These are phyloP conservation scores for Drosophila arizonae DNA, from an alignment of 1,140 invertebrate species.

Conservation along the genomic window DNA sequence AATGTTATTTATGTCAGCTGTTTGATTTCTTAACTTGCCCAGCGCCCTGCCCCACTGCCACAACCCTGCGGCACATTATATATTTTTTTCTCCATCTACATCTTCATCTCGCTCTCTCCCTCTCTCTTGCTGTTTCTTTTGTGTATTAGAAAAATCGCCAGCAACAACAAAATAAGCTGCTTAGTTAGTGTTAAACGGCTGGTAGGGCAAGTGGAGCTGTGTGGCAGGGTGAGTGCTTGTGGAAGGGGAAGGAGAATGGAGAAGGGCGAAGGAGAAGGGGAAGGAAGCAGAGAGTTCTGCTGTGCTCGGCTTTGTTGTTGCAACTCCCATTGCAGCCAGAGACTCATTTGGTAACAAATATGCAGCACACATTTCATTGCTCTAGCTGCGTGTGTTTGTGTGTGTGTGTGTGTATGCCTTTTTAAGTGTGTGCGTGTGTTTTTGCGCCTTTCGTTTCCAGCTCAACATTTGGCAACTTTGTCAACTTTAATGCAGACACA, in stretches of 20 bases:
- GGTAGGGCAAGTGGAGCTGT: conserved; percentile 42
- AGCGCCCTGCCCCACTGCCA: conserved; percentile 8
- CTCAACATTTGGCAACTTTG: background rate
- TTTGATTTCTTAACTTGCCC: conserved; percentile 78
- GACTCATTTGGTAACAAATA: conserved; percentile 21
- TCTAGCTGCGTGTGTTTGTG: too few relatives aligned
- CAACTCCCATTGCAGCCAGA: conserved; percentile 1
- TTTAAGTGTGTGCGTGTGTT: background rate
- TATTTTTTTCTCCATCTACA: conserved; percentile 31
- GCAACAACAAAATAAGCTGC: conserved; percentile 58
- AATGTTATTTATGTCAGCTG: conserved; percentile 82
- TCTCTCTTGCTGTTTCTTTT: conserved; percentile 38
- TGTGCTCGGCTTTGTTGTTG: background rate
- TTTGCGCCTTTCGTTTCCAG: background rate
- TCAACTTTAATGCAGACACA: background rate
- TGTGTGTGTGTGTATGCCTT: background rate
- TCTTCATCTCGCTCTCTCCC: conserved; percentile 14
- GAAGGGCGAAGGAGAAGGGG: background rate
- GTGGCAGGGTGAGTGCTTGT: background rate
- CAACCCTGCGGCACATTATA: conserved; percentile 52
- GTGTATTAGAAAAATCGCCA: conserved; percentile 61
- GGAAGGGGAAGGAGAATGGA: background rate
- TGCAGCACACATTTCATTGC: conserved; percentile 3
- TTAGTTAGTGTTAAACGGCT: conserved; percentile 78
- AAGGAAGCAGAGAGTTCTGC: background rate